Base-by-base conservation (phyloP, 2,113 vertebrate species). In the Bombycilla garrulus region DNA sequence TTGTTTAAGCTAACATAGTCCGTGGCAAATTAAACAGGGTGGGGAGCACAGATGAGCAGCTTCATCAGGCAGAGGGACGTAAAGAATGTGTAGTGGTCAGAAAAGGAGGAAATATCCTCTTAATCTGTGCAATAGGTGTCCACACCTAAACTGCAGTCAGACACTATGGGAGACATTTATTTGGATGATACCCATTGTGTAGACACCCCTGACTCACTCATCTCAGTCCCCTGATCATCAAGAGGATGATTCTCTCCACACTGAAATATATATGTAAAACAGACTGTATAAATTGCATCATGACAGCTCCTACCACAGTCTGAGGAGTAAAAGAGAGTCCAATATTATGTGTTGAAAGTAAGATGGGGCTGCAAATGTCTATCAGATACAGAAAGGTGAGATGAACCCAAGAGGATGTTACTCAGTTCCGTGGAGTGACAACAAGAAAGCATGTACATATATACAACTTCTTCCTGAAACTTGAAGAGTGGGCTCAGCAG, bases 11-110 rank as follows among this genome's bases (percentile, higher is more conserved):
- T 72, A 35, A 7, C 17, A 24, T 44, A 31, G 8, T 20, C 57
- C 3, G 28, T 40, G 73, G 74, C 66, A 50, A 15, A 58, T 57
- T 64, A 44, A 91, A 28, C 5, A n/a, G 28, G 1, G 24, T 73
- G n/a, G 10, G 20, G 22, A 84, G 24, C 24, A 65, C 31, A 81
- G 12, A 40, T 40, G 54, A 81, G 10, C 15, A 44, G 26, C 36
- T 65, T n/a, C 0, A 0, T 48, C 50, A 61, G 12, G 31, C 12
- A 72, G 48, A 64, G 10, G 12, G 31, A 48, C 35, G 10, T 61
- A 57, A 45, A 48, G 31, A 24, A 65, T 48, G 28, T 38, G 19
- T 33, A 22, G 12, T 14, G 28, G 15, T 40, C 29, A 87, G 60
- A 74, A 84, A 82, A 84, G 38, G 8, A 70, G 31, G 20, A 87